These are phyloP conservation scores for Cebuella pygmaea DNA, from an alignment of 2,797 vertebrate genomes.

Conservation along the genomic window DNA sequence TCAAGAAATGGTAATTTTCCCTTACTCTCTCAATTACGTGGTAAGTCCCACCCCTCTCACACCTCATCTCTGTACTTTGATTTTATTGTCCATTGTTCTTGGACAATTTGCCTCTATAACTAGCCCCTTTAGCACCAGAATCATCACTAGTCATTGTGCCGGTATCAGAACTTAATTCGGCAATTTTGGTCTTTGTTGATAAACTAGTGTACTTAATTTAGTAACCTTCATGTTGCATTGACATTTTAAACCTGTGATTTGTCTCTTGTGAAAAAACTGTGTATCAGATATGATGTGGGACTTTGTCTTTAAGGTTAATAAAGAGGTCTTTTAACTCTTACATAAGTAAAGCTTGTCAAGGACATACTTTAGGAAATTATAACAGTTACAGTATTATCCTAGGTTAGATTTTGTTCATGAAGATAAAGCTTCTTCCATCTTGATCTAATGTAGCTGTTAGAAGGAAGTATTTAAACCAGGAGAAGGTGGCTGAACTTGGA, in stretches of 20 bases:
- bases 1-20: not conserved
- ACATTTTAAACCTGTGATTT: not conserved
- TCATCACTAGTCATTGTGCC: not conserved
- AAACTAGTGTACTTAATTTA: not conserved
- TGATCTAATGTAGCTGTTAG: not conserved
- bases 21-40: not conserved
- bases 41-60: not conserved
- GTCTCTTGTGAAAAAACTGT: not conserved
- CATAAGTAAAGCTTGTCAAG: not conserved
- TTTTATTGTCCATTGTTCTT: not conserved
- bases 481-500: not conserved
- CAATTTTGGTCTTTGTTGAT: not conserved
- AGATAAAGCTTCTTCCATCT: not conserved
- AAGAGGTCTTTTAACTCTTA: not conserved
- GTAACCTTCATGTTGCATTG: not conserved
- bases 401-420: not conserved
- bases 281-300: not conserved
- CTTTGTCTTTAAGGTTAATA: not conserved
- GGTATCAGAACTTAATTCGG: not conserved
- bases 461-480: slow-evolving; percentile 16
- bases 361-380: not conserved
- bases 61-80: not conserved
- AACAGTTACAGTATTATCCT: not conserved
- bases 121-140: not conserved
- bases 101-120: not conserved